A percentile compares a stretch with the other conserved stretches of the same genome.
Conservation (phyloP, 2,888 invertebrate species). For the Boloria euphrosyne region DNA sequence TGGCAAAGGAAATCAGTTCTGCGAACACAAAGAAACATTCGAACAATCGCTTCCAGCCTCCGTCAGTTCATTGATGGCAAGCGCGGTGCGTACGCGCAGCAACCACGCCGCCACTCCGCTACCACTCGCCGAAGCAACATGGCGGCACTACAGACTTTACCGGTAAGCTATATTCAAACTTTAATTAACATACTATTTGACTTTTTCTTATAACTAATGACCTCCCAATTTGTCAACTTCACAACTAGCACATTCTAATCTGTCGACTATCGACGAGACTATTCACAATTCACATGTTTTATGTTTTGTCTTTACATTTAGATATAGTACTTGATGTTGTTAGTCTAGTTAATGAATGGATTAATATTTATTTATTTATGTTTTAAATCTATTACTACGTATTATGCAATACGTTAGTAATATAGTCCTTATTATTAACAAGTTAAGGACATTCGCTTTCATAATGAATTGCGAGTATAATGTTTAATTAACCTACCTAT, state of each 20-base stretch:
- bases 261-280: too few species aligned
- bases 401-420: conserved; percentile 2
- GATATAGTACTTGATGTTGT: neutral
- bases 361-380: neutral
- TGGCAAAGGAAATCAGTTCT: conserved; percentile 36
- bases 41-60: conserved; percentile 50
- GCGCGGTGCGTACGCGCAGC: conserved; percentile 63
- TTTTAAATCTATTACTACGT: neutral
- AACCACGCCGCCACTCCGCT: conserved; percentile 61
- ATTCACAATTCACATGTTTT: conserved; percentile 1
- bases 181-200: conserved; percentile 38
- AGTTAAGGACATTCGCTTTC: neutral
- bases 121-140: conserved; percentile 73
- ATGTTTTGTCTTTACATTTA: conserved; percentile 12
- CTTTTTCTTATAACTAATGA: conserved; percentile 18
- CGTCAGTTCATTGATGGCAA: conserved; percentile 52
- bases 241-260: too few species aligned
- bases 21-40: conserved; percentile 43
- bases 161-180: conserved; percentile 43
- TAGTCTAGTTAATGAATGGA: neutral
- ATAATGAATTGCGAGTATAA: too few species aligned
- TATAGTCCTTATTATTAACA: neutral
- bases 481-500: too few species aligned
- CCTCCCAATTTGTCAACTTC: too few species aligned
- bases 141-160: conserved; percentile 50